Evolutionary conservation across 2,888 invertebrate genomes (phyloP).

Genomic region (Nephrotoma guestfalica): DNA sequence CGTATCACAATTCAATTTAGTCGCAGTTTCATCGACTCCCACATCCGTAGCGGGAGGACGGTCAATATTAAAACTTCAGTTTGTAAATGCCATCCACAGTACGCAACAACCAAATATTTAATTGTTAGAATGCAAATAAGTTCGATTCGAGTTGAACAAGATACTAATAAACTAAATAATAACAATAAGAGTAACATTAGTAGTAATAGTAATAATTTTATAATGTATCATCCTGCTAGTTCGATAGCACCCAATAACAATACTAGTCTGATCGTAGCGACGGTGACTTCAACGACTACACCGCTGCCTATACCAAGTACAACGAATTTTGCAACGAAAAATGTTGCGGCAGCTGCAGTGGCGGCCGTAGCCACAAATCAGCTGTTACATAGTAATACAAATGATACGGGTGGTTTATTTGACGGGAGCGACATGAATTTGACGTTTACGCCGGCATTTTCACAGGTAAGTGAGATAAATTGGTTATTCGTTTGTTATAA

Average conservation of each 20-base stretch:
- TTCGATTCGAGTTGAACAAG: background rate
- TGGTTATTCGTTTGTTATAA: background rate
- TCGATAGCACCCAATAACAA: background rate
- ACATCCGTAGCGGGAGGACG: background rate
- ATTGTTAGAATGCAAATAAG: background rate
- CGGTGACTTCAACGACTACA: background rate
- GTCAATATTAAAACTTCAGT: background rate
- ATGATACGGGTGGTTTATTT: background rate
- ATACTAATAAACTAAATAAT: background rate
- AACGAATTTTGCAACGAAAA: background rate
- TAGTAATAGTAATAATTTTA: background rate
- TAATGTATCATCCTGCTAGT: background rate
- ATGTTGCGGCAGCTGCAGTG: background rate
- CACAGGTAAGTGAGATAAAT: background rate
- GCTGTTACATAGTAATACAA: background rate
- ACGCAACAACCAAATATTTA: background rate
- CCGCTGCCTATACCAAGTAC: background rate
- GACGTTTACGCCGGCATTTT: background rate
- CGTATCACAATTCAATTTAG: background rate
- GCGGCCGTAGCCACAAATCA: background rate
- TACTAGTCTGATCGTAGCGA: background rate
- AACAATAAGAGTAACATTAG: background rate
- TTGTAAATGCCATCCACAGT: background rate
- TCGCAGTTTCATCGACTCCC: background rate
- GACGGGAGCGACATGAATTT: background rate